Evolutionary conservation across 2,888 invertebrate genomes (phyloP).

Genomic region (Meteorus colon): DNA sequence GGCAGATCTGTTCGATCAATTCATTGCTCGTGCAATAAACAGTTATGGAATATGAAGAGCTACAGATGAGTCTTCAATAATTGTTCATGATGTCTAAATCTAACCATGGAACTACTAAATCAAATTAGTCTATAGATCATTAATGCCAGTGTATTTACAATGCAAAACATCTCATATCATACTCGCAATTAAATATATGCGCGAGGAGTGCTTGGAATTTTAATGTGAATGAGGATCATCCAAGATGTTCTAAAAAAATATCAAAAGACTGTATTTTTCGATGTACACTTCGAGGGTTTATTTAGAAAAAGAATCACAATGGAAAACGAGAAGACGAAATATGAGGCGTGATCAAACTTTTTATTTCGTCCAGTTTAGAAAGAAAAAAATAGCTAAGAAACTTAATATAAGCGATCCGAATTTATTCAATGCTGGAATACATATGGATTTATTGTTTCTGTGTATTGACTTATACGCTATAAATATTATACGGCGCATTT

Average conservation of each 20-base stretch:
- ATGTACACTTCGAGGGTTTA: constrained; percentile 46
- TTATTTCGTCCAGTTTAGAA: constrained; percentile 11
- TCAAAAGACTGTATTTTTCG: constrained; percentile 56
- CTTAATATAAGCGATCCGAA: constrained; percentile 32
- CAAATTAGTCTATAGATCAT: constrained; percentile 17
- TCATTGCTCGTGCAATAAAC: constrained; percentile 23
- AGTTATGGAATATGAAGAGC: background rate
- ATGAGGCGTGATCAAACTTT: constrained; percentile 24
- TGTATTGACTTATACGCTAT: constrained; percentile 35
- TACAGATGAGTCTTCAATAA: constrained; percentile 2
- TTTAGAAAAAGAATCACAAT: constrained; percentile 36
- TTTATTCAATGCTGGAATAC: constrained; percentile 30
- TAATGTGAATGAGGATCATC: constrained; percentile 15
- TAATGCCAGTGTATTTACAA: constrained; percentile 15
- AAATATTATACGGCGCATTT: background rate
- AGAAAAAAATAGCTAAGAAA: constrained; percentile 31
- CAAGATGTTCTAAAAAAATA: constrained; percentile 43
- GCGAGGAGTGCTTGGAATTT: constrained; percentile 28
- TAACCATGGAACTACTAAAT: background rate
- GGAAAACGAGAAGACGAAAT: constrained; percentile 27
- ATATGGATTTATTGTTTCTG: constrained; percentile 28
- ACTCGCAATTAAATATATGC: constrained; percentile 1
- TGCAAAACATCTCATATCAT: constrained; percentile 32
- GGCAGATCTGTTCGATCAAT: constrained; percentile 19
- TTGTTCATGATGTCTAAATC: constrained; percentile 8